These are phyloP conservation scores for Mythimna impura DNA, from an alignment of 2,888 invertebrate genomes.

Conservation along the genomic window DNA sequence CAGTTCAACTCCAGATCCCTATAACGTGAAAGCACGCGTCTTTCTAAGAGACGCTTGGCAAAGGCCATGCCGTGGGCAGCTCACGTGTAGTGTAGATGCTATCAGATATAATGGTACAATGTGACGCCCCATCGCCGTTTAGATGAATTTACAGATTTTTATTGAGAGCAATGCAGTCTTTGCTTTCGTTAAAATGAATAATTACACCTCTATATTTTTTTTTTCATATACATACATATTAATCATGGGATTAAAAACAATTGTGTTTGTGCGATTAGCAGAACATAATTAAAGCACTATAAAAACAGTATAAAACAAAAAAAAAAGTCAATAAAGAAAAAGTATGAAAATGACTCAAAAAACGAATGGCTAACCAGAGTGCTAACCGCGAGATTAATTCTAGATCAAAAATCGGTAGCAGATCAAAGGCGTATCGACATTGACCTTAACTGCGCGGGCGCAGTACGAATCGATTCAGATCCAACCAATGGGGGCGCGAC, in stretches of 20 bases:
- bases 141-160: slow-evolving; percentile 69
- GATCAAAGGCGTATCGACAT: slow-evolving; percentile 86
- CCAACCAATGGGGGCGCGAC: slow-evolving; percentile 82
- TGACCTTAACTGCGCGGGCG: slow-evolving; percentile 86
- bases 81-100: slow-evolving; percentile 76
- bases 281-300: neutral
- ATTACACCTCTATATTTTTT: neutral
- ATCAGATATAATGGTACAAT: slow-evolving; percentile 79
- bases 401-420: slow-evolving; percentile 80
- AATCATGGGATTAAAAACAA: neutral
- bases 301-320: neutral
- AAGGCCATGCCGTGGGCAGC: slow-evolving; percentile 69
- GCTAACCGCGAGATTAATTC: slow-evolving; percentile 59
- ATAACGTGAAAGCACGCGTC: slow-evolving; percentile 64
- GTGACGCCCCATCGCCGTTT: slow-evolving; percentile 74
- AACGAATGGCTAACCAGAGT: slow-evolving; percentile 31
- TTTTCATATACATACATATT: no score
- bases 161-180: neutral
- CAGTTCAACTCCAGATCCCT: slow-evolving; percentile 15
- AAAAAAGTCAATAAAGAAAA: slow-evolving; percentile 15
- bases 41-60: slow-evolving; percentile 41
- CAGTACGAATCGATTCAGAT: slow-evolving; percentile 86
- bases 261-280: neutral
- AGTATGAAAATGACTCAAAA: slow-evolving; percentile 44
- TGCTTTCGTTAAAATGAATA: neutral